phyloP scores from a whole-genome alignment of 2,113 vertebrate species.

The Rhinichthys klamathensis region DNA sequence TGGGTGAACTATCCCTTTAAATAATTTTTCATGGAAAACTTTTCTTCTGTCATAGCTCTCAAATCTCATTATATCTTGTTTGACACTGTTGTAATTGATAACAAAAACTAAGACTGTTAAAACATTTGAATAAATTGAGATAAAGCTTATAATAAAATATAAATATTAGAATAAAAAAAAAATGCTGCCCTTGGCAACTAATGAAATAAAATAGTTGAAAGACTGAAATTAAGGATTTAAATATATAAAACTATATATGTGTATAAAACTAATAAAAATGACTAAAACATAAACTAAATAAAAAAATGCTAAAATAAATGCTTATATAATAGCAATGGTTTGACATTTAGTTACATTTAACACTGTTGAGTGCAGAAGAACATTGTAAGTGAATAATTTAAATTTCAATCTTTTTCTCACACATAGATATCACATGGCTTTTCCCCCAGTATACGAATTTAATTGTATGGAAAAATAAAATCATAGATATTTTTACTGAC shows the following conservation, averaged over 20 bases:
- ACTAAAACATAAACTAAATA: background rate
- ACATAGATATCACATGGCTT: background rate
- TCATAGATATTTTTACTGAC: no score
- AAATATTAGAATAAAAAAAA: no score
- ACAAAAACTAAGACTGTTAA: no score
- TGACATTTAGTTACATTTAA: background rate
- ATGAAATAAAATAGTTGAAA: no score
- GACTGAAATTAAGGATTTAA: no score
- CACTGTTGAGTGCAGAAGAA: background rate
- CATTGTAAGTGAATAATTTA: background rate
- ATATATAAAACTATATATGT: no score
- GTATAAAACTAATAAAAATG: background rate
- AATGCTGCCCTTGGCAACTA: no score
- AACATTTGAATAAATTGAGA: no score
- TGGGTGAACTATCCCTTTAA: background rate
- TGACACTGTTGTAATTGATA: no score
- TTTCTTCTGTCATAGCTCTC: no score
- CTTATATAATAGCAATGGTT: background rate
- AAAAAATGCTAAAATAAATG: background rate
- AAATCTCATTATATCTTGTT: no score
- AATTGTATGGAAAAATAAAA: background rate
- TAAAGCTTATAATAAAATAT: no score
- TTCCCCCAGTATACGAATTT: background rate
- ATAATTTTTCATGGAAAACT: background rate
- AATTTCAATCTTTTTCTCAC: background rate